Evolutionary conservation across 2,113 vertebrate genomes (phyloP).

Genomic region (Aepyceros melampus): DNA sequence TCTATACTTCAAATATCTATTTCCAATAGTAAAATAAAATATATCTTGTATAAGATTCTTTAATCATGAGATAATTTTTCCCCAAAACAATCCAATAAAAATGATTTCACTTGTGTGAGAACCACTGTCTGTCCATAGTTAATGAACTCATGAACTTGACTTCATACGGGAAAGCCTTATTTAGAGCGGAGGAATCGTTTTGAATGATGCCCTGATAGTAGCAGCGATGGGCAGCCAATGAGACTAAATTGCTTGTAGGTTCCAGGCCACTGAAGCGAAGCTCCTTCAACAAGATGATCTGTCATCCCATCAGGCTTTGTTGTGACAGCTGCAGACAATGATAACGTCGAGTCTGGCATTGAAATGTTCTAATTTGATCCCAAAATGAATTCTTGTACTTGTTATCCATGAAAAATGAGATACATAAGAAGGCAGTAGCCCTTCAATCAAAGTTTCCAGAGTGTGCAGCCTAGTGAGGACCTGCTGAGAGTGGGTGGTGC

Average conservation of each 20-base stretch:
- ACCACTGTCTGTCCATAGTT: neutral
- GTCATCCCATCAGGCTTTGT: constrained; percentile 72
- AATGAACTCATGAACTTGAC: constrained; percentile 35
- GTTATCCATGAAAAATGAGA: constrained; percentile 36
- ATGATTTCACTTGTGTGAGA: neutral
- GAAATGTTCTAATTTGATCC: constrained; percentile 65
- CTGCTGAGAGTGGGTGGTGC: neutral
- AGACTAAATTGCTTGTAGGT: constrained; percentile 73
- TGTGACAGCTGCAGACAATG: constrained; percentile 77
- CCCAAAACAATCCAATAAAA: neutral
- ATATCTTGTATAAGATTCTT: neutral
- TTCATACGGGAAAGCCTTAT: constrained; percentile 34
- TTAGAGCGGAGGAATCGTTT: constrained; percentile 29
- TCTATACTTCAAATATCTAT: constrained; percentile 6
- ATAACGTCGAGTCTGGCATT: constrained; percentile 61
- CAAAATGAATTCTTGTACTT: constrained; percentile 67
- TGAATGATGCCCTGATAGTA: constrained; percentile 31
- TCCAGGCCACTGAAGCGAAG: constrained; percentile 77
- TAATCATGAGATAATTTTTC: neutral
- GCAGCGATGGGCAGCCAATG: constrained; percentile 31
- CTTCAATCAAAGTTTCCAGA: constrained; percentile 37
- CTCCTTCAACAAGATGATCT: constrained; percentile 75
- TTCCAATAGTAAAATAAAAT: constrained; percentile 19
- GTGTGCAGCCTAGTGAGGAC: neutral
- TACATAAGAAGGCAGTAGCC: constrained; percentile 6